Percentiles rank a stretch among this genome's conserved stretches.
phyloP scores from a whole-genome alignment of 2,888 invertebrate species.

The Adela reaumurella region DNA sequence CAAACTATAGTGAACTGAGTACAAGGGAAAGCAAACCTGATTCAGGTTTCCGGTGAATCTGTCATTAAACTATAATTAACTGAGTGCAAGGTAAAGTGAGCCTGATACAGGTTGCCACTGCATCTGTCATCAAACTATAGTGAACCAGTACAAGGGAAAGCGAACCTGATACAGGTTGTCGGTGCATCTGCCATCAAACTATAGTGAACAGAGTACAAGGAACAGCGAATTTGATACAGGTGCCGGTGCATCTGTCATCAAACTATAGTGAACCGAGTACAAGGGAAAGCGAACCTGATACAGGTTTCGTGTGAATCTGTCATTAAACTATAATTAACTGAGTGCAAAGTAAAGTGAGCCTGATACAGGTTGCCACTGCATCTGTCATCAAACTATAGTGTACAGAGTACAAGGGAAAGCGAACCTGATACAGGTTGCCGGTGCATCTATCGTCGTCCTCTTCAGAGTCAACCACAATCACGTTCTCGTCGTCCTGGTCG shows the following conservation, averaged over 20 bases:
- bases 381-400: too few species aligned
- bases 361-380: too few species aligned
- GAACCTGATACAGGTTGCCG: constrained; percentile 52
- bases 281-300: too few species aligned
- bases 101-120: too few species aligned
- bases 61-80: constrained; percentile 8
- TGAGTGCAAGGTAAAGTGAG: constrained; percentile 17
- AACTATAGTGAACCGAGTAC: too few species aligned
- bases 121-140: too few species aligned
- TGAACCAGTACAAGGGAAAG: too few species aligned
- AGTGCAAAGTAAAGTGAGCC: constrained; percentile 20
- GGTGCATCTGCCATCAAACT: constrained; percentile 11
- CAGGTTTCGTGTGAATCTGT: constrained; percentile 12
- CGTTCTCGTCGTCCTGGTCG: constrained; percentile 79
- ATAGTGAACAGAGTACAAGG: not conserved
- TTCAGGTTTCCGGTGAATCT: constrained; percentile 11
- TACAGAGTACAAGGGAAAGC: too few species aligned
- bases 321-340: constrained; percentile 6
- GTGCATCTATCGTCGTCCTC: constrained; percentile 67
- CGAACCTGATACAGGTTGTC: too few species aligned
- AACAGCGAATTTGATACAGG: constrained; percentile 28
- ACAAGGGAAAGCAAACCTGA: too few species aligned
- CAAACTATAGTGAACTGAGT: too few species aligned
- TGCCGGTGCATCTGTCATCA: too few species aligned
- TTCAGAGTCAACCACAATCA: constrained; percentile 76